Evolutionary conservation across 2,797 vertebrate species (phyloP).

Genomic region (Percopsis omiscomaycus): DNA sequence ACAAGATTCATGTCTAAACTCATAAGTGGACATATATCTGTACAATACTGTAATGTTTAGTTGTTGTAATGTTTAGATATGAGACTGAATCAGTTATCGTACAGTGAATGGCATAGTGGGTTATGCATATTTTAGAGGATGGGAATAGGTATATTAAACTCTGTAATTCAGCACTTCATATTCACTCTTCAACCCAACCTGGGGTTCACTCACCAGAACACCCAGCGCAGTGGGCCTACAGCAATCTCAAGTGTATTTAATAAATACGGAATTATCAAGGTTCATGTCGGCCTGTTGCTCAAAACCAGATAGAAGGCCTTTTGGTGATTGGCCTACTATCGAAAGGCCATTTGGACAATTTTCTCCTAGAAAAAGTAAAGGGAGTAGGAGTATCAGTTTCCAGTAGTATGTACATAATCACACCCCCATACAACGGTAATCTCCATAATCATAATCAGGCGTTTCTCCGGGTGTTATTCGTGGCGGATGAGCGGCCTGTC

Average conservation of each 20-base stretch:
- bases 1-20: constrained; percentile 17
- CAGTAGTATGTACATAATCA: constrained; percentile 49
- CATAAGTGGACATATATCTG: constrained; percentile 42
- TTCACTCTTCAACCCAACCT: constrained; percentile 52
- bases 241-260: constrained; percentile 51
- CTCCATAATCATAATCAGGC: constrained; percentile 59
- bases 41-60: constrained; percentile 55
- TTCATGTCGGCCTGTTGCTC: constrained; percentile 60
- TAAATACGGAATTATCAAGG: constrained; percentile 32
- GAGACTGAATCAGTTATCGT: constrained; percentile 53
- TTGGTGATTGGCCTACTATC: constrained; percentile 65
- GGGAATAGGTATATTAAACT: constrained; percentile 21
- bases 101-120: constrained; percentile 58
- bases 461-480: constrained; percentile 76
- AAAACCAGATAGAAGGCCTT: constrained; percentile 65
- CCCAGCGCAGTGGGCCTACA: constrained; percentile 24
- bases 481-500: constrained; percentile 69
- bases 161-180: constrained; percentile 55
- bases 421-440: neutral
- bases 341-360: constrained; percentile 66
- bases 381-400: constrained; percentile 42
- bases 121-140: constrained; percentile 52
- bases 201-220: constrained; percentile 10
- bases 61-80: constrained; percentile 31
- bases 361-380: constrained; percentile 60